Evolutionary conservation across 1,140 invertebrate genomes (phyloP), one percentile per base, ranked within the genome.

Genomic region (Papilio polytes): DNA sequence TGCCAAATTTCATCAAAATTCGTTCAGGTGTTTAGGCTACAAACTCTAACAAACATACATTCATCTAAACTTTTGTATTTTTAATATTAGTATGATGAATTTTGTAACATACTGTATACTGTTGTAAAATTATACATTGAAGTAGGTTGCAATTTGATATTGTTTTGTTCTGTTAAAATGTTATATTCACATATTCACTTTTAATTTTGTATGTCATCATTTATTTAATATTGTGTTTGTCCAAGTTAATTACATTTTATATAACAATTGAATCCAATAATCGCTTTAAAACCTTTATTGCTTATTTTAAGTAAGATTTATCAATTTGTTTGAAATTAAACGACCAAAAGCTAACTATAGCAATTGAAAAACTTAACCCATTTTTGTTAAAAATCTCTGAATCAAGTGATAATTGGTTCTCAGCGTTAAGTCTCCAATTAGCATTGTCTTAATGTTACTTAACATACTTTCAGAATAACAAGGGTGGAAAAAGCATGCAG

Each of bases 401-500:
- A 36, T 1, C 26, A 31, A 4, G 1, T 26, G 59, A 22, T 59
- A 9, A 59, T 20, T 59, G 22, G 22, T 2, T 12, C 56, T 59
- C 8, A 48, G 51, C 7, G 0, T 12, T 48, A 48, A 53, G 15
- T 53, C 13, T 15, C n/a, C 6, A 53, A n/a, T 15, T 2, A 53
- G 18, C 51, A 53, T 6, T 53, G 18, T 3, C 0, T 1, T 53
- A 15, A 56, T 51, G n/a, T 56, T 56, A 20, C 1, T 20, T 70
- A 70, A 3, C 0, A 15, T 26, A 26, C 22, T 87, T 87, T 74
- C 85, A 93, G 91, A 92, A 89, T 82, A 88, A 89, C 6, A 90
- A 92, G 53, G 59, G 73, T 31, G 82, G 83, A 12, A 92, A 92
- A 72, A 84, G 87, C 4, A 74, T 83, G 20, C 88, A 92, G 91